These are phyloP conservation scores for Hipparchia semele DNA, from an alignment of 2,888 invertebrate species.

Conservation along the genomic window DNA sequence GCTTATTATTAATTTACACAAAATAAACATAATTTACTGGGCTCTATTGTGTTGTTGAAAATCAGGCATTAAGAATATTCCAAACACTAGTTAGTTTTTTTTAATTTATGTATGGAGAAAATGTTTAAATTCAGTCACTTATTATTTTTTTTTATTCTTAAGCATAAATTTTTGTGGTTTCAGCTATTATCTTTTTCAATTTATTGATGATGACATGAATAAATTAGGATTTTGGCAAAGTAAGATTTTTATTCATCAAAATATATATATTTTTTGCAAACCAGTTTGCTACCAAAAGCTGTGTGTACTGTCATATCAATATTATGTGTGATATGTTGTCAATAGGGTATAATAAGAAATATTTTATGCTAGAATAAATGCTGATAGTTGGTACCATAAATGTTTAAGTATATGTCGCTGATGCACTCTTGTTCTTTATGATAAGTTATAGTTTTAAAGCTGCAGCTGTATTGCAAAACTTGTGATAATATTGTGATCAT, in stretches of 20 bases:
- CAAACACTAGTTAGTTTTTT: too few species aligned
- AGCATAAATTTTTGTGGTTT: too few species aligned
- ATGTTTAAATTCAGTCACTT: too few species aligned
- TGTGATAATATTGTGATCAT: slow-evolving; percentile 2
- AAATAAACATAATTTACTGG: not conserved
- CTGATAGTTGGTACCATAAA: not conserved
- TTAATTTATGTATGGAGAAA: too few species aligned
- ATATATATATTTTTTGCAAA: not conserved
- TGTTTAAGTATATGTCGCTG: slow-evolving; percentile 15
- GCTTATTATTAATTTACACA: not conserved
- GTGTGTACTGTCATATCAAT: slow-evolving; percentile 7
- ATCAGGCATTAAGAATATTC: not conserved
- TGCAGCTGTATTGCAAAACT: slow-evolving; percentile 9
- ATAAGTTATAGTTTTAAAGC: slow-evolving; percentile 26
- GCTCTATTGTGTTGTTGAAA: not conserved
- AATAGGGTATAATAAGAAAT: not conserved
- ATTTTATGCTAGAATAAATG: slow-evolving; percentile 6
- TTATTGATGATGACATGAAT: too few species aligned
- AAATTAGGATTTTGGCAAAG: too few species aligned
- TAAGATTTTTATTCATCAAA: not conserved
- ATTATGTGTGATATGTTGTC: slow-evolving; percentile 14
- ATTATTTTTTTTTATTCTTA: too few species aligned
- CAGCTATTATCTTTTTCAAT: too few species aligned
- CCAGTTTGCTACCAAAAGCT: slow-evolving; percentile 15
- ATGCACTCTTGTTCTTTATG: slow-evolving; percentile 13